phyloP scores from a whole-genome alignment of 2,888 invertebrate genomes.

The Tachystola acroxantha region DNA sequence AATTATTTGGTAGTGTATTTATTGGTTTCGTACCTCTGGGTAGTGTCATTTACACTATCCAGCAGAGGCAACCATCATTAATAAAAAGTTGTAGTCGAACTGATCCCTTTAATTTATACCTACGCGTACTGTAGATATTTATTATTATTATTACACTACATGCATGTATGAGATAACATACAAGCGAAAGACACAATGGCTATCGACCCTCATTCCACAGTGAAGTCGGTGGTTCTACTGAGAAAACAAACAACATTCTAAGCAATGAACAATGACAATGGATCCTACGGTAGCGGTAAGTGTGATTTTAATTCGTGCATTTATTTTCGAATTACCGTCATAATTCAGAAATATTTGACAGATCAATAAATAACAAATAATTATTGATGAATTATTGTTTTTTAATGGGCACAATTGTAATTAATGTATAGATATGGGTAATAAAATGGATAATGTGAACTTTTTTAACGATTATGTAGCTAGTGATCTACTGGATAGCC shows the following conservation, averaged over 20 bases:
- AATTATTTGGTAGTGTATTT: too few relatives aligned
- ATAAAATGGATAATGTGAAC: conserved; percentile 62
- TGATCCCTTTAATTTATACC: not conserved
- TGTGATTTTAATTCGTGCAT: conserved; percentile 19
- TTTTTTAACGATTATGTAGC: conserved; percentile 64
- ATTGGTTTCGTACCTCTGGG: not conserved
- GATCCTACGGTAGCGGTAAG: conserved; percentile 68
- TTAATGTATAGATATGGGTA: conserved; percentile 62
- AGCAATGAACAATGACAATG: conserved; percentile 61
- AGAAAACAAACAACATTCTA: not conserved
- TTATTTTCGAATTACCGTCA: conserved; percentile 39
- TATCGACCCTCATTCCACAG: conserved; percentile 1
- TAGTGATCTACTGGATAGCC: conserved; percentile 72
- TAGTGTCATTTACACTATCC: too few relatives aligned
- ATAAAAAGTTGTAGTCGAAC: not conserved
- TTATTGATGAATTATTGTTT: conserved; percentile 45
- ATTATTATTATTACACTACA: too few relatives aligned
- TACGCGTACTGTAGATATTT: not conserved
- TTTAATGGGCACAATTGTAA: conserved; percentile 52
- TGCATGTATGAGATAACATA: not conserved
- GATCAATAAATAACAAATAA: conserved; percentile 21
- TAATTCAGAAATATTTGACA: conserved; percentile 31
- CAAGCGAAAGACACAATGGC: conserved; percentile 3
- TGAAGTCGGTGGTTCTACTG: not conserved
- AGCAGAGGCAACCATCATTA: not conserved